phyloP scores from a whole-genome alignment of 1,140 invertebrate genomes.

The Adoxophyes honmai region DNA sequence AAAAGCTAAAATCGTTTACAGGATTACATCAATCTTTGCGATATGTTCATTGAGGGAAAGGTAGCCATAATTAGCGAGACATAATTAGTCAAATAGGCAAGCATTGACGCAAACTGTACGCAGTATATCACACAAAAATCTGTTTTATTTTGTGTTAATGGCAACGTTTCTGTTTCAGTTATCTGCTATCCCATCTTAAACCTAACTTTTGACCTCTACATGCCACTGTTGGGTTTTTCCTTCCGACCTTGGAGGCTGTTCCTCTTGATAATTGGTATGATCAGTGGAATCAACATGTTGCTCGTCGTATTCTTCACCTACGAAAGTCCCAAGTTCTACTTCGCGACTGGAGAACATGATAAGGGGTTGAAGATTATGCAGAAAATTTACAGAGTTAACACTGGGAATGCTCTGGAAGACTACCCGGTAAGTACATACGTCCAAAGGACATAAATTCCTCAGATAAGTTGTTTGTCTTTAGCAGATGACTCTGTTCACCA shows the following conservation, averaged over 20 bases:
- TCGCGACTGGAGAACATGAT: not conserved
- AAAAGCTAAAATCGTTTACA: too few relatives aligned
- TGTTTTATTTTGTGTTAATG: too few relatives aligned
- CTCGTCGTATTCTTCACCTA: not conserved
- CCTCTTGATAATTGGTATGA: not conserved
- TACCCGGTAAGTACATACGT: not conserved
- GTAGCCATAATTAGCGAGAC: too few relatives aligned
- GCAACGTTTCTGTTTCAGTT: not conserved
- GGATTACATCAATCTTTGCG: too few relatives aligned
- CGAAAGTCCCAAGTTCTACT: not conserved
- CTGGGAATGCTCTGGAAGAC: not conserved
- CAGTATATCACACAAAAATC: too few relatives aligned
- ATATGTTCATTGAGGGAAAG: too few relatives aligned
- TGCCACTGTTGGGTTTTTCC: not conserved
- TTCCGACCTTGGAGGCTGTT: not conserved
- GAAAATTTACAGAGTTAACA: constrained; percentile 5
- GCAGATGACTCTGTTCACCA: too few relatives aligned
- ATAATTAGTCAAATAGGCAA: too few relatives aligned
- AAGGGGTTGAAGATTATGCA: not conserved
- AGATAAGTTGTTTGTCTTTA: too few relatives aligned
- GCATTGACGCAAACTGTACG: too few relatives aligned
- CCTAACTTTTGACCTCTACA: not conserved
- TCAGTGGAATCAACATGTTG: not conserved
- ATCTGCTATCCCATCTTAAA: not conserved
- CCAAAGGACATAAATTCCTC: too few relatives aligned